phyloP scores from a whole-genome alignment of 1,140 invertebrate genomes.

The Adelges cooleyi region DNA sequence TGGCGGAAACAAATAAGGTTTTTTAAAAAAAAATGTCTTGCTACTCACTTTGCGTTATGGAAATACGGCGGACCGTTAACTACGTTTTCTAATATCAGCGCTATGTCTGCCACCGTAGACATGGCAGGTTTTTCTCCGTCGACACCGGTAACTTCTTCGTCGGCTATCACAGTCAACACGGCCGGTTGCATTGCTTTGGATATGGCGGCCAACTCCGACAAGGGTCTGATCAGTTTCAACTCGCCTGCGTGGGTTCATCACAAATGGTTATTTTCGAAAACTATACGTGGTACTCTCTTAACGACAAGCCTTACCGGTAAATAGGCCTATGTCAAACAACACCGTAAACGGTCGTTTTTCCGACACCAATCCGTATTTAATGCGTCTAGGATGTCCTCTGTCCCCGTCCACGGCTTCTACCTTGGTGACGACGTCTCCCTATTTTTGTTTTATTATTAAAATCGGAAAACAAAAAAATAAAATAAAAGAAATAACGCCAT shows the following conservation, averaged over 20 bases:
- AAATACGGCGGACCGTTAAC: constrained; percentile 64
- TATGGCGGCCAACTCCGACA: constrained; percentile 63
- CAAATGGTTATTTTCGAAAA: not conserved
- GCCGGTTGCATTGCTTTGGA: constrained; percentile 65
- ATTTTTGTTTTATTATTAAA: constrained; percentile 26
- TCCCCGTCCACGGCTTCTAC: constrained; percentile 82
- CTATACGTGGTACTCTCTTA: too few relatives aligned
- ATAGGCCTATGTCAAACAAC: constrained; percentile 72
- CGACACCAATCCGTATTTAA: constrained; percentile 69
- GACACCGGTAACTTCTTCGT: constrained; percentile 56
- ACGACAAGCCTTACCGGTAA: constrained; percentile 49
- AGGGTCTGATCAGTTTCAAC: constrained; percentile 53
- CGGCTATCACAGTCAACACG: constrained; percentile 66
- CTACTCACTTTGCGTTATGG: constrained; percentile 57
- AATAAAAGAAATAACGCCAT: too few relatives aligned
- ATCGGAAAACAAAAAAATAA: constrained; percentile 11
- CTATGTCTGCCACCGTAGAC: constrained; percentile 63
- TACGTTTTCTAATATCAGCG: constrained; percentile 61
- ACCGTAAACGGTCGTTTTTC: constrained; percentile 69
- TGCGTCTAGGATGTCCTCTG: constrained; percentile 64
- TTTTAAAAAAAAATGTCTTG: too few relatives aligned
- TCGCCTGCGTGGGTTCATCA: constrained; percentile 29
- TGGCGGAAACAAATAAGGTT: too few relatives aligned
- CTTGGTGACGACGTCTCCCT: constrained; percentile 52
- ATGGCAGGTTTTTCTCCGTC: constrained; percentile 53